Percentiles rank a stretch among this genome's conserved stretches.
phyloP scores from a whole-genome alignment of 2,888 invertebrate genomes.

The Drosophila phalerata region DNA sequence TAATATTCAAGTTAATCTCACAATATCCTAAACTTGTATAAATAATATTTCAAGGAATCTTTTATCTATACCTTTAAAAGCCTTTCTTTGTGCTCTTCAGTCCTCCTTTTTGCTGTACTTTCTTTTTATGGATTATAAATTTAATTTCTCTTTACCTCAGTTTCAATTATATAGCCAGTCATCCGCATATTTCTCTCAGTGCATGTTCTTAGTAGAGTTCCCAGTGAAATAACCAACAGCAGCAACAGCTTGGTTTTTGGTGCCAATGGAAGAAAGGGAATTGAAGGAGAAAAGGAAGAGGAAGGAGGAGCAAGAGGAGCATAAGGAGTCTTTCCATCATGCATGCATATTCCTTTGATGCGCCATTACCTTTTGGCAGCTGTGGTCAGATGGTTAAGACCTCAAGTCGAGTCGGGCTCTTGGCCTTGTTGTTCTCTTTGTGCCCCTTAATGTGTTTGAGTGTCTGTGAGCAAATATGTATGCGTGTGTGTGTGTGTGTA shows the following conservation, averaged over 20 bases:
- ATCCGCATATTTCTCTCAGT: too few species aligned
- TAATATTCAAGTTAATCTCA: too few species aligned
- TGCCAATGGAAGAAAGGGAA: too few species aligned
- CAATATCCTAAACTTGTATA: too few species aligned
- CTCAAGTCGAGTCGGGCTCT: constrained; percentile 3
- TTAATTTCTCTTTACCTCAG: not conserved
- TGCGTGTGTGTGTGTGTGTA: not conserved
- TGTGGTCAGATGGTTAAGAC: constrained; percentile 38
- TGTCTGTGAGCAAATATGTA: not conserved
- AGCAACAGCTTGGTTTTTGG: not conserved
- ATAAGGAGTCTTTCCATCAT: not conserved
- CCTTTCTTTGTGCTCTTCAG: too few species aligned
- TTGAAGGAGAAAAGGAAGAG: not conserved
- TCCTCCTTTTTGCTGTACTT: not conserved
- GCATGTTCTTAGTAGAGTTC: not conserved
- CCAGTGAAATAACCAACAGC: not conserved
- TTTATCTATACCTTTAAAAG: too few species aligned
- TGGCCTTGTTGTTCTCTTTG: constrained; percentile 50
- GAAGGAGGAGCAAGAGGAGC: not conserved
- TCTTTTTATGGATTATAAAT: not conserved
- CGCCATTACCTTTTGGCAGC: constrained; percentile 25
- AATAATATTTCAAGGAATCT: too few species aligned
- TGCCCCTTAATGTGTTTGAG: constrained; percentile 5
- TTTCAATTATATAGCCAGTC: not conserved
- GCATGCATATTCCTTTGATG: constrained; percentile 21